Conservation (phyloP, 2,797 vertebrate genomes). For the Bradypus variegatus region DNA sequence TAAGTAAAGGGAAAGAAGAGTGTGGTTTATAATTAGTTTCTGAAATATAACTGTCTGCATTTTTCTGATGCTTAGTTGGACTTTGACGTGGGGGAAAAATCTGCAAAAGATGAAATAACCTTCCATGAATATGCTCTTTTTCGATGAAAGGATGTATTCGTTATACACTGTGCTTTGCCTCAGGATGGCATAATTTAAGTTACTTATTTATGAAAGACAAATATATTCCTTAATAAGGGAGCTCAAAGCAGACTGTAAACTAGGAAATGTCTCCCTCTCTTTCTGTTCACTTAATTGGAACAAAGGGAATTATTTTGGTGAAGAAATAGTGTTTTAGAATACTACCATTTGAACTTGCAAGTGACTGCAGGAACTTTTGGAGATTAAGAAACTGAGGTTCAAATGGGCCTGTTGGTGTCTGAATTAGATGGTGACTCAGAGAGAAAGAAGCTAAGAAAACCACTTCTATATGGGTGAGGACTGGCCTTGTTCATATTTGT, state of each 20-base stretch:
- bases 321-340: neutral
- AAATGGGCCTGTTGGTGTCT: neutral
- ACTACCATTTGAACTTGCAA: neutral
- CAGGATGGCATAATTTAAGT: neutral
- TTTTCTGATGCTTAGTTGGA: neutral
- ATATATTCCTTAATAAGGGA: neutral
- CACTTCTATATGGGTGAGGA: no score
- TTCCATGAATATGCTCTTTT: neutral
- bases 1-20: no score
- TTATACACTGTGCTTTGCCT: neutral
- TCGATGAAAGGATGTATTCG: neutral
- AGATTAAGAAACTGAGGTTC: neutral
- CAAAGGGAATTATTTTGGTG: neutral
- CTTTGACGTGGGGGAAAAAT: neutral
- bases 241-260: neutral
- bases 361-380: neutral
- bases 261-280: neutral
- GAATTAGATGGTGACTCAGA: neutral
- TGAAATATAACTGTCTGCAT: neutral
- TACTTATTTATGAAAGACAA: neutral
- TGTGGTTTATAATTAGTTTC: neutral
- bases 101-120: neutral
- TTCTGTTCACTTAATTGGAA: neutral
- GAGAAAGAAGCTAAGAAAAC: neutral
- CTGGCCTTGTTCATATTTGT: neutral